Evolutionary conservation across 2,888 invertebrate genomes (phyloP).

Genomic region (Scaeva pyrastri): DNA sequence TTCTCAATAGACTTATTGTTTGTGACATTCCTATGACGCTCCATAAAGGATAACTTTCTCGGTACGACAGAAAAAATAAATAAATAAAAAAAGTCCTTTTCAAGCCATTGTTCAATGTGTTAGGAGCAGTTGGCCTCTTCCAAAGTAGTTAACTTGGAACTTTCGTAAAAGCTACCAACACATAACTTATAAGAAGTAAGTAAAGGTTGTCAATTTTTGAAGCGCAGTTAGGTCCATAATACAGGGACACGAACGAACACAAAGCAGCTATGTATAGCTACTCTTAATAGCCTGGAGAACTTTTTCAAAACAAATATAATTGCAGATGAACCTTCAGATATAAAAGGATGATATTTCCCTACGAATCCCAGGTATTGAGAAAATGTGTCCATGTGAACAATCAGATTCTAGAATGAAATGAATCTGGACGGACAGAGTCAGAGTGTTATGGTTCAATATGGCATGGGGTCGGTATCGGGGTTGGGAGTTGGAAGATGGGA

Average conservation of each 20-base stretch:
- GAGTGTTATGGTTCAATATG: constrained; percentile 1
- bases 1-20: not conserved
- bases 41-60: constrained; percentile 53
- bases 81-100: not conserved
- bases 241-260: constrained; percentile 50
- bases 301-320: constrained; percentile 69
- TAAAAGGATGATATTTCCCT: constrained; percentile 55
- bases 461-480: not conserved
- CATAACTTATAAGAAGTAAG: constrained; percentile 11
- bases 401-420: constrained; percentile 50
- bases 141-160: constrained; percentile 62
- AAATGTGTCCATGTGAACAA: constrained; percentile 66
- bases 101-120: constrained; percentile 15
- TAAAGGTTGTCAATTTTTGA: constrained; percentile 44
- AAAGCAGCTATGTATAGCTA: no score
- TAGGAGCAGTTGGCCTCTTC: constrained; percentile 51
- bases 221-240: constrained; percentile 9
- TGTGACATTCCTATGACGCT: not conserved
- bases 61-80: not conserved
- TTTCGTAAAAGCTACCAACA: constrained; percentile 35
- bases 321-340: constrained; percentile 70
- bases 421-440: not conserved
- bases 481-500: not conserved
- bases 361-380: constrained; percentile 23
- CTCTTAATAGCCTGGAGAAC: constrained; percentile 65